Evolutionary conservation across 30 jellyfish, hydroid and myxozoan species (phyloP).

Genomic region (Mastigias papua): DNA sequence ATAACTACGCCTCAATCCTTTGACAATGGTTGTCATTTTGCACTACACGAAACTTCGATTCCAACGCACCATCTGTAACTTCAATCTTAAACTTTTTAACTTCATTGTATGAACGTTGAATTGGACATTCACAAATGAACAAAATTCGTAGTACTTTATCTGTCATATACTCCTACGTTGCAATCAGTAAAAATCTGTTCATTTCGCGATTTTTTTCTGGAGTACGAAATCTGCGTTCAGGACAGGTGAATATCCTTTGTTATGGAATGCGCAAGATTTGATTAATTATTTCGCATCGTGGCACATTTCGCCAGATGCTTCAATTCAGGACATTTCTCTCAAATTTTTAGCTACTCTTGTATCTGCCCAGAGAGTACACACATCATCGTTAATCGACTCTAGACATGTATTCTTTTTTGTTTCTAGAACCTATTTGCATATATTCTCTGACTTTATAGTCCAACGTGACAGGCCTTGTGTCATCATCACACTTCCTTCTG

Average conservation of each 20-base stretch:
- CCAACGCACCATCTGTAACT: no score
- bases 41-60: not conserved
- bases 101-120: conserved; percentile 9
- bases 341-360: not conserved
- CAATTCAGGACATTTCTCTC: not conserved
- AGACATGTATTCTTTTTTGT: not conserved
- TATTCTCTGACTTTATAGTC: not conserved
- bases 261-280: conserved; percentile 24
- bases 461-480: not conserved
- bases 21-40: conserved; percentile 42
- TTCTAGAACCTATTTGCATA: not conserved
- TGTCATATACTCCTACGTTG: not conserved
- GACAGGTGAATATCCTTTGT: conserved; percentile 4
- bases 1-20: not conserved
- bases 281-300: not conserved
- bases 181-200: conserved; percentile 18
- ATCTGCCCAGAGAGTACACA: not conserved
- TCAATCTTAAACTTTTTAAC: no score
- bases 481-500: not conserved
- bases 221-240: no score
- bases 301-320: not conserved
- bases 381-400: not conserved
- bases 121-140: not conserved
- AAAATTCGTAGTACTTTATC: conserved; percentile 42
- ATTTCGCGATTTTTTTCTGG: no score